Evolutionary conservation across 2,797 vertebrate species (phyloP).

Genomic region (Gadopsis marmoratus): DNA sequence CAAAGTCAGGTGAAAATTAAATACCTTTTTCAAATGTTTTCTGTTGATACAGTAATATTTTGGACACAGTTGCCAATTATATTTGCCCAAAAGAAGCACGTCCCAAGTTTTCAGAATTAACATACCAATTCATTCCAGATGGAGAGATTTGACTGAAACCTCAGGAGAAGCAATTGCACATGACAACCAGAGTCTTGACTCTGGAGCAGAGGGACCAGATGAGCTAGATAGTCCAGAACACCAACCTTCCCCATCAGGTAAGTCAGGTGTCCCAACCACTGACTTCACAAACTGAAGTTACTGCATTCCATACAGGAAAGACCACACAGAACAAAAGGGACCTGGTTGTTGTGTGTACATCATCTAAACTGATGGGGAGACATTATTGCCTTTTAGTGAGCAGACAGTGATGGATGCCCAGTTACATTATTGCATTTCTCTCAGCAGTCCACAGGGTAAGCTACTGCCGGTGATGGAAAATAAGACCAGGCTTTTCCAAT

Average conservation of each 20-base stretch:
- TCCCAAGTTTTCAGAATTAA: conserved; percentile 12
- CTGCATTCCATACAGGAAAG: conserved; percentile 22
- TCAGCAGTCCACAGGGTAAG: conserved; percentile 23
- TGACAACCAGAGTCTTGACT: conserved; percentile 75
- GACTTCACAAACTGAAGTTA: conserved; percentile 15
- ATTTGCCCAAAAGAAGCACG: not conserved
- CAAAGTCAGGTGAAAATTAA: not conserved
- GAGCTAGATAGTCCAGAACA: conserved; percentile 63
- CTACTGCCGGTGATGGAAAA: conserved; percentile 13
- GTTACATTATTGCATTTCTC: conserved; percentile 49
- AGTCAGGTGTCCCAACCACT: conserved; percentile 20
- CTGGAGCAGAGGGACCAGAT: conserved; percentile 69
- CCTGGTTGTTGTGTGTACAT: conserved; percentile 32
- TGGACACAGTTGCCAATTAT: not conserved
- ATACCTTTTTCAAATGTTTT: conserved; percentile 2
- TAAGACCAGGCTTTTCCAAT: conserved; percentile 1
- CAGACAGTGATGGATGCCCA: conserved; percentile 57
- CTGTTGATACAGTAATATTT: not conserved
- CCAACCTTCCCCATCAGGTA: conserved; percentile 60
- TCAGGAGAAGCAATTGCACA: conserved; percentile 81
- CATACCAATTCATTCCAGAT: conserved; percentile 73
- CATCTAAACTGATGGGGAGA: conserved; percentile 37
- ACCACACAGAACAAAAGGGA: not conserved
- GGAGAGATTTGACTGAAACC: conserved; percentile 82
- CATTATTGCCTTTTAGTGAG: conserved; percentile 48